A percentile compares a stretch with the other conserved stretches of the same genome.
phyloP scores from a whole-genome alignment of 2,113 vertebrate genomes.

The Murina feae region DNA sequence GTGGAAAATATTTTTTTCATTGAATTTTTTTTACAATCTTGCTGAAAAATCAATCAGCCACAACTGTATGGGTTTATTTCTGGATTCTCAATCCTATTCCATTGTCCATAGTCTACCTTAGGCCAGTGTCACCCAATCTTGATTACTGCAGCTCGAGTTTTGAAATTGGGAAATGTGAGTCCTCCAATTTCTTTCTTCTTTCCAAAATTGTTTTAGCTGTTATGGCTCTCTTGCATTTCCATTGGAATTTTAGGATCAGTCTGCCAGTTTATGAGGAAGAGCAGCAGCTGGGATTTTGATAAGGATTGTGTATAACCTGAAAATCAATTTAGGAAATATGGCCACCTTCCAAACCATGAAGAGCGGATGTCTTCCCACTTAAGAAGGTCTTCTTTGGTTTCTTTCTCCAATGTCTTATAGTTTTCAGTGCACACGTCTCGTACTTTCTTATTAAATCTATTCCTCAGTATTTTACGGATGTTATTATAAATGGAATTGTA shows the following conservation, averaged over 20 bases:
- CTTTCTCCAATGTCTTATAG: neutral
- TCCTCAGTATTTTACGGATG: neutral
- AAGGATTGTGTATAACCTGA: neutral
- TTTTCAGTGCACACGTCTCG: neutral
- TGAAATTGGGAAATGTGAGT: neutral
- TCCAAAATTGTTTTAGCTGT: neutral
- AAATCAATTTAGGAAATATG: neutral
- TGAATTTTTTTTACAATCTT: neutral
- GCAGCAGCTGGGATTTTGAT: neutral
- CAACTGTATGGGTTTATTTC: neutral
- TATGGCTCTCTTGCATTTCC: neutral
- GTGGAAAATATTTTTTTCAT: neutral
- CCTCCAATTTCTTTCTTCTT: neutral
- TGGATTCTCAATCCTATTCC: neutral
- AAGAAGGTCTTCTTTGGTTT: neutral
- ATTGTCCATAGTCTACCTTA: neutral
- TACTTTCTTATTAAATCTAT: neutral
- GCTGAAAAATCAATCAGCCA: neutral
- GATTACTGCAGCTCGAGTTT: neutral
- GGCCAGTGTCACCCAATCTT: neutral
- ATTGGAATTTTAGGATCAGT: neutral
- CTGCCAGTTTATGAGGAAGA: neutral
- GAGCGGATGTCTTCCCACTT: neutral
- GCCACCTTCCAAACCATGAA: neutral
- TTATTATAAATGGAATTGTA: neutral